phyloP scores from a whole-genome alignment of 2,797 vertebrate genomes.

The Rhinichthys osculus region DNA sequence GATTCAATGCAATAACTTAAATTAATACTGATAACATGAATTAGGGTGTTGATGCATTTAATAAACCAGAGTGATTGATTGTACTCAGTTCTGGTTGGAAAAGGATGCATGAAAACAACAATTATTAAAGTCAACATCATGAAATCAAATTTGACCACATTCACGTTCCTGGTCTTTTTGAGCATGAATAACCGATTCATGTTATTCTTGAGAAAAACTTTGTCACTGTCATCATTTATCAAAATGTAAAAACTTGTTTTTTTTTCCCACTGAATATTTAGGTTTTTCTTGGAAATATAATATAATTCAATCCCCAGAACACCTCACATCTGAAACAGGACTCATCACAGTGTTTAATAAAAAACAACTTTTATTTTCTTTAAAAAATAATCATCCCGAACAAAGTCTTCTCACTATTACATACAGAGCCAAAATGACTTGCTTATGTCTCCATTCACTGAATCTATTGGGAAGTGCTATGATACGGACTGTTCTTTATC shows the following conservation, averaged over 20 bases:
- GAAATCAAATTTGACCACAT: neutral
- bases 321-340: neutral
- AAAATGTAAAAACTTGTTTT: neutral
- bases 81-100: neutral
- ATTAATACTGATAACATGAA: neutral
- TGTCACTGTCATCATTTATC: too few species aligned
- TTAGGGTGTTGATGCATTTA: neutral
- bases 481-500: conserved; percentile 80
- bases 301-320: neutral
- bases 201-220: neutral
- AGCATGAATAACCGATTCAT: neutral
- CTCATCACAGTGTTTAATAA: conserved; percentile 69
- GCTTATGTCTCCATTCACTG: conserved; percentile 78
- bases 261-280: neutral
- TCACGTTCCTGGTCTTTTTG: neutral
- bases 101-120: neutral
- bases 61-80: neutral
- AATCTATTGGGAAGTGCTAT: conserved; percentile 84
- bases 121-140: neutral
- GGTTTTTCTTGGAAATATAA: neutral
- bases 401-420: conserved; percentile 81
- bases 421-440: conserved; percentile 82
- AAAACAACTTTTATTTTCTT: conserved; percentile 86
- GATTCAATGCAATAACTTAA: neutral
- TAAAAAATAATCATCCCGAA: conserved; percentile 85